Evolutionary conservation across 2,113 vertebrate species (phyloP), one percentile per base, ranked within the genome.

Genomic region (Scomber colias): DNA sequence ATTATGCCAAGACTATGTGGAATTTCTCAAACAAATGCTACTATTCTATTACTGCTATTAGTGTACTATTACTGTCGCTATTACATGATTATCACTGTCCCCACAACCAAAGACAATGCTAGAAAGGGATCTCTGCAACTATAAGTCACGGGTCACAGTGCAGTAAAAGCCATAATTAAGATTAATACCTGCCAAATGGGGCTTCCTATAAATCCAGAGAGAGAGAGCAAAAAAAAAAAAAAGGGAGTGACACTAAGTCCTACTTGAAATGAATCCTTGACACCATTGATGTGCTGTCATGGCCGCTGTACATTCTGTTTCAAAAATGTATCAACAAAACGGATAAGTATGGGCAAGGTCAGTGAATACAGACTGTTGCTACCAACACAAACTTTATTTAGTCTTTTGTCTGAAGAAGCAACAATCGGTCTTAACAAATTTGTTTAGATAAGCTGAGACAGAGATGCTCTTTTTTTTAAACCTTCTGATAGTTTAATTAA

Each of bases 81-180:
- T 24, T 55, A 31, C 11, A 46, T 44, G 46, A 60, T 24, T 51
- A 78, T 27, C 4, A 55, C 11, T 15, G n/a, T 16, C 44, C 35
- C 24, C 31, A 27, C 60, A 48, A 24, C 30, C 17, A 54, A 10
- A 79, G 14, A 64, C 48, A 16, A 51, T 6, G 30, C 40, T 62
- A 60, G 56, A 77, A 5, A 80, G 15, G 51, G 71, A 31, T 17
- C 65, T 59, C 60, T 48, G 55, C 65, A 62, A 44, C 77, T 62
- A 70, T 86, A 83, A 79, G 24, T 89, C 83, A 88, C 0, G 0
- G 30, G 61, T 60, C 72, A 77, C 66, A 19, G 70, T 40, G 19
- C 62, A 59, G 27, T 84, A 77, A 86, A 83, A 71, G 68, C 75
- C 53, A 74, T 82, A 70, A 86, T 71, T 77, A 67, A 78, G 81